phyloP scores from a whole-genome alignment of 2,888 invertebrate species.

The Rhopalosiphum nymphaeae region DNA sequence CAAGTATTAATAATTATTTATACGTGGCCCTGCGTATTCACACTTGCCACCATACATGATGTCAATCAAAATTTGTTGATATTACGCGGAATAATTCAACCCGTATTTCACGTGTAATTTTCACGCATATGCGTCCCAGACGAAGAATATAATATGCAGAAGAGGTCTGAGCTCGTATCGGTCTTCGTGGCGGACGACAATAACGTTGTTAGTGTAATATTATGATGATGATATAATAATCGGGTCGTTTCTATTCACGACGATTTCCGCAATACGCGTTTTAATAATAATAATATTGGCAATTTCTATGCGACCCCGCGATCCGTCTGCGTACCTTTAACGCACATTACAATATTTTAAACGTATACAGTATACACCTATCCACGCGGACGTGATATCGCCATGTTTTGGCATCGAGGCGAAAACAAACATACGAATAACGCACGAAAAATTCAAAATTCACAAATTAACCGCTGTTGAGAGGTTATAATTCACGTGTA shows the following conservation, averaged over 20 bases:
- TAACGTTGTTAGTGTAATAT: not conserved
- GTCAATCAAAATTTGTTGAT: not conserved
- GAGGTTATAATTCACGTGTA: not conserved
- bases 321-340: not conserved
- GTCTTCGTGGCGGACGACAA: not conserved
- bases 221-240: not conserved
- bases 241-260: slow-evolving; percentile 2
- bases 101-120: not conserved
- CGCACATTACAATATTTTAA: not conserved
- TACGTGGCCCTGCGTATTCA: not conserved
- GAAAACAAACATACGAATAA: not conserved
- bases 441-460: not conserved
- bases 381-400: not conserved
- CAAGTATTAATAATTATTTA: not conserved
- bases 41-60: not conserved
- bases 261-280: slow-evolving; percentile 6
- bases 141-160: not conserved
- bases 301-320: not conserved
- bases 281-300: not conserved
- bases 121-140: not conserved
- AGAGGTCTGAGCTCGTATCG: not conserved
- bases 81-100: not conserved
- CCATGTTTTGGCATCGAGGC: not conserved
- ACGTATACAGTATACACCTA: not conserved
- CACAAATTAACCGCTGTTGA: not conserved